phyloP scores from a whole-genome alignment of 2,888 invertebrate species.

The Hypomecis atomaria region DNA sequence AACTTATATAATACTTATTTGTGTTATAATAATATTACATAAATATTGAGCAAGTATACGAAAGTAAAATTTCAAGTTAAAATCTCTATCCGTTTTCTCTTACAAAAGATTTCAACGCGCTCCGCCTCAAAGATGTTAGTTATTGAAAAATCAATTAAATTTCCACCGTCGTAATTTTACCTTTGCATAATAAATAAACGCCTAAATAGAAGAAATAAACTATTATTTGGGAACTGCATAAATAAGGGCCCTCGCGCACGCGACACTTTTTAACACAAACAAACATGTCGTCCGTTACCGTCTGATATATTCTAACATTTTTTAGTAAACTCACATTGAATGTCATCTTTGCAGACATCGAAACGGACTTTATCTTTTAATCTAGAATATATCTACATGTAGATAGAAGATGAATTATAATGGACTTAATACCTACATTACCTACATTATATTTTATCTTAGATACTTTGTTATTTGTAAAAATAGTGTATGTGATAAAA shows the following conservation, averaged over 20 bases:
- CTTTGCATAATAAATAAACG: constrained; percentile 32
- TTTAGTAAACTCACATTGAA: too few relatives aligned
- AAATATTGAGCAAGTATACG: background rate
- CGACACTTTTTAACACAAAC: background rate
- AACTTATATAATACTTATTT: background rate
- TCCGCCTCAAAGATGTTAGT: constrained; percentile 18
- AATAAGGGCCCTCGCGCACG: constrained; percentile 6
- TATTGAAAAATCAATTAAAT: constrained; percentile 31
- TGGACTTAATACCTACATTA: too few relatives aligned
- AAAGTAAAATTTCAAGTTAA: background rate
- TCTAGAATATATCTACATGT: too few relatives aligned
- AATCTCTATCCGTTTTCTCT: constrained; percentile 4
- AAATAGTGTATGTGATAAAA: too few relatives aligned
- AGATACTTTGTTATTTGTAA: too few relatives aligned
- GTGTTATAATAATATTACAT: too few relatives aligned
- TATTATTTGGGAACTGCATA: constrained; percentile 32
- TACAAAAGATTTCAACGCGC: constrained; percentile 24
- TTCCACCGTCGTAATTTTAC: constrained; percentile 32
- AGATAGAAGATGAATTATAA: too few relatives aligned
- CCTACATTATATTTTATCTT: too few relatives aligned
- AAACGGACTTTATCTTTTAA: too few relatives aligned
- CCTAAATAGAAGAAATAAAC: constrained; percentile 29
- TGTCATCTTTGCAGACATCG: too few relatives aligned
- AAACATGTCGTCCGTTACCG: background rate
- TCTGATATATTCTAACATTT: too few relatives aligned